These are phyloP conservation scores for Seriola dumerili DNA, from an alignment of 2,113 vertebrate species.

Conservation along the genomic window DNA sequence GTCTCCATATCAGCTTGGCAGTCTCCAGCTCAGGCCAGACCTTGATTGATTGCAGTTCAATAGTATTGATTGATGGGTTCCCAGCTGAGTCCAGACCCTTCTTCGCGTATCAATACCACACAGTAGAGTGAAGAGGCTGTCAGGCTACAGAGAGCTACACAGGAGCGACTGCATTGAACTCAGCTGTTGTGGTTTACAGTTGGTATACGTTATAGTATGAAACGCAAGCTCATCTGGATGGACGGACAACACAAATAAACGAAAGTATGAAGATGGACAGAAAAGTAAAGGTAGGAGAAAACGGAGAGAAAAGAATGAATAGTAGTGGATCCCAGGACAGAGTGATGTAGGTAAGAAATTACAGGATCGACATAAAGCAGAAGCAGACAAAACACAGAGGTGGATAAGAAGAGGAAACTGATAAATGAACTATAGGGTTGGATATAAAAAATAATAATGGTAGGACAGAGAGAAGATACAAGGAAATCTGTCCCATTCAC, in stretches of 20 bases:
- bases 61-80: conserved; percentile 73
- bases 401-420: conserved; percentile 8
- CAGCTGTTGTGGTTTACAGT: conserved; percentile 16
- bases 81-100: conserved; percentile 57
- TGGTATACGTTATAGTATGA: background rate
- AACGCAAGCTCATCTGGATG: background rate
- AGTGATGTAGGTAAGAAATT: background rate
- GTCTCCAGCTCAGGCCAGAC: conserved; percentile 58
- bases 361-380: conserved; percentile 8
- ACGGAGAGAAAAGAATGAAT: conserved; percentile 16
- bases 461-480: conserved; percentile 19
- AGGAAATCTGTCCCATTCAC: conserved; percentile 26
- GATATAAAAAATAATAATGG: conserved; percentile 37
- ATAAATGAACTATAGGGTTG: background rate
- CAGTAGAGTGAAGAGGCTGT: conserved; percentile 27
- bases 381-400: conserved; percentile 5
- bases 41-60: conserved; percentile 78
- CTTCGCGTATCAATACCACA: conserved; percentile 55
- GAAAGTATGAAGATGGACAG: background rate
- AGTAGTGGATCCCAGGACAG: background rate
- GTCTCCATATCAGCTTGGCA: conserved; percentile 64
- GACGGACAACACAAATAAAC: conserved; percentile 13
- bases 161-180: conserved; percentile 7
- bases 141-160: conserved; percentile 25
- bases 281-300: conserved; percentile 1